Base-by-base conservation (phyloP, 2,797 vertebrate genomes). In the Acropternis orthonyx region DNA sequence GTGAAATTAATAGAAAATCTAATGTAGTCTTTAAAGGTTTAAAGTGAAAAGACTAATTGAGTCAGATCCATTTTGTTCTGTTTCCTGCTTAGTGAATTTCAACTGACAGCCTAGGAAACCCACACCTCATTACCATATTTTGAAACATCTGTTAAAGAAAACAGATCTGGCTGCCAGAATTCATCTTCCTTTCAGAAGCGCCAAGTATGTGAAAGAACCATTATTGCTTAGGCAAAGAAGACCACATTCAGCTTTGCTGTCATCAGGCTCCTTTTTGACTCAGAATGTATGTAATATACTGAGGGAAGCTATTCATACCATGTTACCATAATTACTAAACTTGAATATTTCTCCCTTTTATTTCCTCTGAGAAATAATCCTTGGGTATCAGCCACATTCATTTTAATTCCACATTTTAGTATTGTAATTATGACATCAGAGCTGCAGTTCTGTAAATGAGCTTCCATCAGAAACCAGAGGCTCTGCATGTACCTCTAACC, bases 111-210 rank as follows among this genome's bases (percentile, higher is more conserved):
- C 85, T 80, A 91, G 91, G 87, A 96, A 93, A 93, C 87, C 75
- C 95, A 80, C 32, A 92, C 39, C 69, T 97, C 82, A 89, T 94
- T 95, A 84, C 27, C 87, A 88, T 91, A 89, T 85, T 95, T 93
- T 75, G 73, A 93, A 95, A 92, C 91, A 96, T 92, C 95, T 96
- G 91, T 78, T 96, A 80, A 83, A 79, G 65, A 91, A 92, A 92
- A 93, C 46, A 91, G 68, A 61, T 85, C 41, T 74, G 39, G 65
- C 82, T 89, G 84, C 75, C 85, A 93, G 69, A 91, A 91, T 92
- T 83, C 30, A 22, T 94, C 61, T 95, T 89, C 58, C 65, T 94
- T 91, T 91, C 84, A 91, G 49, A 83, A 89, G 32, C 77, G 76
- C 61, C 89, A 88, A 14, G 46, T 81, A 27, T n/a, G 19, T 73